Evolutionary conservation across 2,797 vertebrate genomes (phyloP), one percentile per base, ranked within the genome.

Genomic region (Diplodus puntazzo): DNA sequence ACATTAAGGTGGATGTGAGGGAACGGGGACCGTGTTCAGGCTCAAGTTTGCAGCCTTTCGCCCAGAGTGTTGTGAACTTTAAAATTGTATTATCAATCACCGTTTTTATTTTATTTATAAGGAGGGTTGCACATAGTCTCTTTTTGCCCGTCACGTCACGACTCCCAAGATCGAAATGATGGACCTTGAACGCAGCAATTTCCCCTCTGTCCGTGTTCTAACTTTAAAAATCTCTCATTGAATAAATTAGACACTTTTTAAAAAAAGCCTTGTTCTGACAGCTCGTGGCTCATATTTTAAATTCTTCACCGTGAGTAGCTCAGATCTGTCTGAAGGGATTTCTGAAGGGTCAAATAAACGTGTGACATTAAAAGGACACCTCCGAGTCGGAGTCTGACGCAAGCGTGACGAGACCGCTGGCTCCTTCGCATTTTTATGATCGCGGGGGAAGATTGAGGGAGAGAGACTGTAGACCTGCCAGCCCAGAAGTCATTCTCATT

Each of bases 401-500:
- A 75, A 80, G 21, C 23, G 8, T 58, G 68, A 71, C 53, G 72
- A 73, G 54, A 80, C 17, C 20, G 0, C 34, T 58, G 49, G 45
- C 45, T 65, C 74, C 39, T 65, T 76, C 55, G 7, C 46, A 64
- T 83, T 49, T 66, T 52, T 43, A 4, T 61, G 34, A 76, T 70
- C 14, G 12, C 39, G 64, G 42, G 17, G 46, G 11, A 17, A 27
- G 69, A 72, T 43, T 66, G 61, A 74, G 43, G 50, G 16, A 75
- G 62, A 75, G 62, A 59, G 49, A 50, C 16, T 75, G 75, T 64
- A 21, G 60, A 82, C 53, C 61, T 77, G 59, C 67, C 70, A 75
- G 39, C 69, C 39, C 73, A 79, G 69, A 76, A 70, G 49, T 82
- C 79, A 86, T 58, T 70, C 81, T 87, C 75, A 68, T 79, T 77